Conservation (phyloP, 53 echinoderm and acorn worm genomes). For the Zoroaster sp. region DNA sequence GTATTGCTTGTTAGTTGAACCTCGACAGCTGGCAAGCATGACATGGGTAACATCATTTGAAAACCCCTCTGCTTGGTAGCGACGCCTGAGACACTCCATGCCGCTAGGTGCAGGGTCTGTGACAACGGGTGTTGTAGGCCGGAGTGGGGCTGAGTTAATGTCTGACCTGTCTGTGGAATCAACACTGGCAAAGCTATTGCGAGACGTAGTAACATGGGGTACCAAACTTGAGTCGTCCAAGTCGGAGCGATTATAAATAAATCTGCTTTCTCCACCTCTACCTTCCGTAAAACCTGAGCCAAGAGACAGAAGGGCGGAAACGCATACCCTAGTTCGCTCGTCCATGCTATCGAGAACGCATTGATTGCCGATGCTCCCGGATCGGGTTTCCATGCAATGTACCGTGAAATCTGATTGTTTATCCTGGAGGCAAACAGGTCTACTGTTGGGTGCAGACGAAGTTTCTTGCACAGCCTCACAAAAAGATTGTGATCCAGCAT, state of each 20-base stretch:
- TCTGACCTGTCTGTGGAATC: constrained; percentile 10
- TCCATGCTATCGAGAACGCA: constrained; percentile 64
- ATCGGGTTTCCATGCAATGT: constrained; percentile 69
- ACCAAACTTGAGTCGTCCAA: constrained; percentile 60
- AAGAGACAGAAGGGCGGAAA: constrained; percentile 67
- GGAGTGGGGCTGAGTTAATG: constrained; percentile 31
- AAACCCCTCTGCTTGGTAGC: constrained; percentile 36
- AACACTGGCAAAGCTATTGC: constrained; percentile 48
- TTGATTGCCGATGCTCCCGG: constrained; percentile 62
- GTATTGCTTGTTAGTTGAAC: constrained; percentile 54
- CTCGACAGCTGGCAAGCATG: constrained; percentile 48
- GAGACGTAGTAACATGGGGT: constrained; percentile 47
- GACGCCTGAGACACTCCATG: constrained; percentile 54
- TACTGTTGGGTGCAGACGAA: constrained; percentile 32
- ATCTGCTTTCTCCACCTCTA: constrained; percentile 29
- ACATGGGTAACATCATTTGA: constrained; percentile 50
- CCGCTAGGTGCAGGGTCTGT: constrained; percentile 26
- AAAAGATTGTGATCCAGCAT: constrained; percentile 47
- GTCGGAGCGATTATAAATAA: constrained; percentile 45
- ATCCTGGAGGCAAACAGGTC: constrained; percentile 68
- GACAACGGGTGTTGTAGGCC: constrained; percentile 26
- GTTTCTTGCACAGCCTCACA: neutral
- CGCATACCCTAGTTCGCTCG: constrained; percentile 42
- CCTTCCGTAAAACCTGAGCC: constrained; percentile 27
- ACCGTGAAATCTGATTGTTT: constrained; percentile 51